Percentiles rank a stretch among this genome's conserved stretches.
Evolutionary conservation across 2,888 invertebrate genomes (phyloP).

Genomic region (Rhodophaea formosa): DNA sequence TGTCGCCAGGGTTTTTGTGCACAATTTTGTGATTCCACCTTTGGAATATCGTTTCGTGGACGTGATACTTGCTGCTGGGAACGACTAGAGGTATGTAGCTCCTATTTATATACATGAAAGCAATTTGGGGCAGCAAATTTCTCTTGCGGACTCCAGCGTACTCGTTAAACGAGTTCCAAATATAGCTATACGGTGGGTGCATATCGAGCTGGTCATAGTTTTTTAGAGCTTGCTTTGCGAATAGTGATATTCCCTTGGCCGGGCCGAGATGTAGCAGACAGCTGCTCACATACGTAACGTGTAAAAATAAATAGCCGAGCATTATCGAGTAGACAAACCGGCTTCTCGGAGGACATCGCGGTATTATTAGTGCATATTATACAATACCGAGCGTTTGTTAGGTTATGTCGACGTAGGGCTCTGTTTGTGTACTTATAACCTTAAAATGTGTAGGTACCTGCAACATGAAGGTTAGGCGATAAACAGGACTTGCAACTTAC

Average conservation of each 20-base stretch:
- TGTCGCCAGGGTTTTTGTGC: slow-evolving; percentile 62
- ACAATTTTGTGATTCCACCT: slow-evolving; percentile 73
- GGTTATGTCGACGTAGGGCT: slow-evolving; percentile 24
- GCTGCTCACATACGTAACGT: slow-evolving; percentile 75
- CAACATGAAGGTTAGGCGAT: slow-evolving; percentile 9
- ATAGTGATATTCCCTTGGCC: slow-evolving; percentile 66
- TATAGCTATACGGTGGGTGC: slow-evolving; percentile 45
- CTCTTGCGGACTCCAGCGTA: slow-evolving; percentile 45
- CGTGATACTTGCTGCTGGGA: slow-evolving; percentile 47
- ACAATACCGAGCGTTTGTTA: slow-evolving; percentile 42
- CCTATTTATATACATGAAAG: slow-evolving; percentile 33
- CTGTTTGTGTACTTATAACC: slow-evolving; percentile 10
- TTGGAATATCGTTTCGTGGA: slow-evolving; percentile 61
- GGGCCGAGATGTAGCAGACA: slow-evolving; percentile 71
- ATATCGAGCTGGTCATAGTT: slow-evolving; percentile 21
- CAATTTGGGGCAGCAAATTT: slow-evolving; percentile 54
- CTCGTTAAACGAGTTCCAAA: slow-evolving; percentile 63
- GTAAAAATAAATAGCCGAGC: slow-evolving; percentile 79
- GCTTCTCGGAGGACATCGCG: slow-evolving; percentile 68
- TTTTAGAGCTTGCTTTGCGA: slow-evolving; percentile 41
- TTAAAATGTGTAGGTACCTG: not conserved
- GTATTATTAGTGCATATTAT: slow-evolving; percentile 71
- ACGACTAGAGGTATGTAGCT: slow-evolving; percentile 59
- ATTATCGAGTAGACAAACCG: slow-evolving; percentile 76
- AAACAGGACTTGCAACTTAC: not conserved